Conservation (phyloP, 1,140 invertebrate genomes). For the Patella vulgata region DNA sequence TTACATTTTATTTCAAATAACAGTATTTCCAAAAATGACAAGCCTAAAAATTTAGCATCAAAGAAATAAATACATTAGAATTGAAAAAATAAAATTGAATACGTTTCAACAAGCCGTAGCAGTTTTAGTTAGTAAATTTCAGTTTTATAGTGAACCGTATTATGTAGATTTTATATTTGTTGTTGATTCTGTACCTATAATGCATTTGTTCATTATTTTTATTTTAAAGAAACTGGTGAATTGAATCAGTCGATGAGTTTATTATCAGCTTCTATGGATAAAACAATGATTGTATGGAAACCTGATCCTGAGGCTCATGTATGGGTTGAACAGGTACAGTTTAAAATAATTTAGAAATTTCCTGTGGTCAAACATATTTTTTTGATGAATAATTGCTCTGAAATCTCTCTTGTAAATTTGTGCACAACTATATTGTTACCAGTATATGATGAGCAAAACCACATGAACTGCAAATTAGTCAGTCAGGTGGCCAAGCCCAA, state of each 20-base stretch:
- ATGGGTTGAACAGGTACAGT: conserved; percentile 84
- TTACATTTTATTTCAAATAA: no score
- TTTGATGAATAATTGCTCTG: no score
- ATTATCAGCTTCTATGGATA: conserved; percentile 93
- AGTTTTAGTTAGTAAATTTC: neutral
- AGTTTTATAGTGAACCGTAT: neutral
- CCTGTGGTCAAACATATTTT: neutral
- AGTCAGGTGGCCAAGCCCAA: no score
- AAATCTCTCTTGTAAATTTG: no score
- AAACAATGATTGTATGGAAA: conserved; percentile 93
- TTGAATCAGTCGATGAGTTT: conserved; percentile 67
- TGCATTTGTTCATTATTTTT: neutral
- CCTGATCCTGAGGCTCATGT: conserved; percentile 71
- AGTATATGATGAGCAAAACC: no score
- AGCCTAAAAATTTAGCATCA: no score
- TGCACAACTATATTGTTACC: no score
- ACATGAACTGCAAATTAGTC: no score
- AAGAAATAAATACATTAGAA: no score
- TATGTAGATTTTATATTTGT: neutral
- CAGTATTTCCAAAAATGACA: no score
- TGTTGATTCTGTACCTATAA: neutral
- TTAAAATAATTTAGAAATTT: neutral
- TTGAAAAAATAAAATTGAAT: no score
- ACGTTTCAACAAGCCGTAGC: neutral
- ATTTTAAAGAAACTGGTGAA: conserved; percentile 13